A percentile compares a stretch with the other conserved stretches of the same genome.
Evolutionary conservation across 2,888 invertebrate species (phyloP).

Genomic region (Lissonota sp.): DNA sequence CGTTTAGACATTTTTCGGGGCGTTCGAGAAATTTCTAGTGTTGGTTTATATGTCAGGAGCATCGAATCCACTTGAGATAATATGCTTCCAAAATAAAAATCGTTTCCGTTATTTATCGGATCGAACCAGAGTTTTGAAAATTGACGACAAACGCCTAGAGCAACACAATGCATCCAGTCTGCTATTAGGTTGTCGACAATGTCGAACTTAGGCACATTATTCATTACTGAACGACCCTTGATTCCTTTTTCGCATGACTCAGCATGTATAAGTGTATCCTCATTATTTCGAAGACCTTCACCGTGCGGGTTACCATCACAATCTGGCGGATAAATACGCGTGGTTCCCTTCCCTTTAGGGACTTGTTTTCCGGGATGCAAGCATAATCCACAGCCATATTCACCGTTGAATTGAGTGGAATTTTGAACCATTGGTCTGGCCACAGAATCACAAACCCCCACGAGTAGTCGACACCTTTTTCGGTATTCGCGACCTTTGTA

Average conservation of each 20-base stretch:
- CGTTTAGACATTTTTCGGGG: slow-evolving; percentile 44
- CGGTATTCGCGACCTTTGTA: not conserved
- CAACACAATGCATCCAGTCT: slow-evolving; percentile 65
- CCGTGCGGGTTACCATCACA: slow-evolving; percentile 41
- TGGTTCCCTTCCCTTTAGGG: slow-evolving; percentile 36
- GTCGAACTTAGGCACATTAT: slow-evolving; percentile 57
- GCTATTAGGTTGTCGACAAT: slow-evolving; percentile 58
- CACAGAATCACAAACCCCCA: slow-evolving; percentile 41
- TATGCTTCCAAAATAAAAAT: slow-evolving; percentile 37
- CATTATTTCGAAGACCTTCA: slow-evolving; percentile 39
- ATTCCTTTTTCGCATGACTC: slow-evolving; percentile 36
- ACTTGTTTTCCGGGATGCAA: slow-evolving; percentile 50
- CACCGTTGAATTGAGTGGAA: slow-evolving; percentile 49
- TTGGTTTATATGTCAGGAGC: slow-evolving; percentile 37
- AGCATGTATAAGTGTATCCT: slow-evolving; percentile 23
- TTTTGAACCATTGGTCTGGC: slow-evolving; percentile 45
- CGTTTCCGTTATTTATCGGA: slow-evolving; percentile 26
- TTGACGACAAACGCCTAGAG: slow-evolving; percentile 56
- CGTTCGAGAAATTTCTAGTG: slow-evolving; percentile 43
- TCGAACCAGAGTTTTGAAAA: slow-evolving; percentile 47
- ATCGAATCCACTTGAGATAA: slow-evolving; percentile 13
- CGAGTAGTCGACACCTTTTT: no score
- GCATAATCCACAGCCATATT: slow-evolving; percentile 57
- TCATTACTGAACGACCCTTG: slow-evolving; percentile 40
- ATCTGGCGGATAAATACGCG: slow-evolving; percentile 40